Evolutionary conservation across 2,797 vertebrate genomes (phyloP).

Genomic region (Coilia nasus): DNA sequence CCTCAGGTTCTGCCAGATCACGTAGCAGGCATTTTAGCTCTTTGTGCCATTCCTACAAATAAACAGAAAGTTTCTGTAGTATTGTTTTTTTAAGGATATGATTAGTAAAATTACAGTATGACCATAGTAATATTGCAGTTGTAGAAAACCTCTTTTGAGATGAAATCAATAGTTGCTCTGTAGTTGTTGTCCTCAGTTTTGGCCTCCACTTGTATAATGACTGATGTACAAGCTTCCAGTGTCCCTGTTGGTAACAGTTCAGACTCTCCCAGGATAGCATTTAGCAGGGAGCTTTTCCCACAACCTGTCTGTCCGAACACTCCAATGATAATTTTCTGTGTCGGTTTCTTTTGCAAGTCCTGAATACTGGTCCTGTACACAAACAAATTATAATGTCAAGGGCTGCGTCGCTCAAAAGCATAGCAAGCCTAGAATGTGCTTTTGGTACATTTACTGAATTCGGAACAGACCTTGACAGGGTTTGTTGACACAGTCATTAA

Average conservation of each 20-base stretch:
- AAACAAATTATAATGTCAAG: neutral
- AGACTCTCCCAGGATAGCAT: constrained; percentile 58
- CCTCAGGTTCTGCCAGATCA: neutral
- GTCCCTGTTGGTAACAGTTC: constrained; percentile 62
- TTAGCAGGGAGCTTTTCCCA: constrained; percentile 66
- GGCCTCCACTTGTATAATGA: constrained; percentile 56
- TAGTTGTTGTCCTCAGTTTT: neutral
- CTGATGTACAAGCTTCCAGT: constrained; percentile 46
- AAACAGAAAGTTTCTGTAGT: neutral
- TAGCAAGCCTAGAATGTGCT: too few relatives aligned
- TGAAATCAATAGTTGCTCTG: constrained; percentile 13
- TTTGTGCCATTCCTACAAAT: constrained; percentile 13
- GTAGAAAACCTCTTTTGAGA: neutral
- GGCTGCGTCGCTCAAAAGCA: too few relatives aligned
- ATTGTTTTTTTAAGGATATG: too few relatives aligned
- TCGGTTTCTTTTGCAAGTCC: neutral
- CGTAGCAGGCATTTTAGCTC: neutral
- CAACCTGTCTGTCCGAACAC: constrained; percentile 59
- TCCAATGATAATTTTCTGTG: constrained; percentile 54
- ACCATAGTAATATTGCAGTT: neutral
- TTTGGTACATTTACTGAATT: too few relatives aligned
- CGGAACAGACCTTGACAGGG: too few relatives aligned
- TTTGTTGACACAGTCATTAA: too few relatives aligned
- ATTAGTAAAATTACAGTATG: too few relatives aligned
- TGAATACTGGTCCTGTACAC: neutral